Percentiles rank a stretch among this genome's conserved stretches.
phyloP scores from a whole-genome alignment of 2,888 invertebrate species.

The Stenichneumon culpator region DNA sequence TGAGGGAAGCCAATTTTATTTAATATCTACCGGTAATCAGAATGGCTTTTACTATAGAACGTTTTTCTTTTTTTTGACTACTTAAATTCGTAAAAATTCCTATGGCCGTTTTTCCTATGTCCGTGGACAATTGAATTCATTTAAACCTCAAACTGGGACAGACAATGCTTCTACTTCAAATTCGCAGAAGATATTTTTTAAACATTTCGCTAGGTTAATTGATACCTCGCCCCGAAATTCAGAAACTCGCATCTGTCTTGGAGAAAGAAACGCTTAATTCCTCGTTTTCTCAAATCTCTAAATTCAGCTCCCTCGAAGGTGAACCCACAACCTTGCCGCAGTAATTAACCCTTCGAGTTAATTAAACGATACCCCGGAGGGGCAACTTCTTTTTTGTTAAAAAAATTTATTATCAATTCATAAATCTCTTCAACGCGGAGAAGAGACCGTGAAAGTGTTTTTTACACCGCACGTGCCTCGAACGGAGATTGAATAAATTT shows the following conservation, averaged over 20 bases:
- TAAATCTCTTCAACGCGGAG: slow-evolving; percentile 34
- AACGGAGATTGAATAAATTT: slow-evolving; percentile 44
- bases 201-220: slow-evolving; percentile 9
- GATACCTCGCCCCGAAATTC: not conserved
- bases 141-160: not conserved
- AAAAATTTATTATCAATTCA: slow-evolving; percentile 18
- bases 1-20: slow-evolving; percentile 4
- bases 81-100: not conserved
- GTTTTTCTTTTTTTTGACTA: not conserved
- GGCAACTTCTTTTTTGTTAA: not conserved
- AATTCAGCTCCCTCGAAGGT: slow-evolving; percentile 11
- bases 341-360: slow-evolving; percentile 16
- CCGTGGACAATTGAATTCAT: not conserved
- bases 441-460: slow-evolving; percentile 14
- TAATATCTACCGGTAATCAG: not conserved
- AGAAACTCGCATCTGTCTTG: not conserved
- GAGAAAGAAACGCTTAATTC: not conserved
- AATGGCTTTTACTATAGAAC: not conserved
- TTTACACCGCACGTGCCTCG: not conserved
- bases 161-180: slow-evolving; percentile 9
- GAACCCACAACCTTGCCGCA: not conserved
- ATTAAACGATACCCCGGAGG: slow-evolving; percentile 35
- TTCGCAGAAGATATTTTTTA: not conserved
- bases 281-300: not conserved
- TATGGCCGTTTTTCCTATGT: not conserved